Conservation (phyloP, 2,113 vertebrate species). For the Ranitomeya imitator region DNA sequence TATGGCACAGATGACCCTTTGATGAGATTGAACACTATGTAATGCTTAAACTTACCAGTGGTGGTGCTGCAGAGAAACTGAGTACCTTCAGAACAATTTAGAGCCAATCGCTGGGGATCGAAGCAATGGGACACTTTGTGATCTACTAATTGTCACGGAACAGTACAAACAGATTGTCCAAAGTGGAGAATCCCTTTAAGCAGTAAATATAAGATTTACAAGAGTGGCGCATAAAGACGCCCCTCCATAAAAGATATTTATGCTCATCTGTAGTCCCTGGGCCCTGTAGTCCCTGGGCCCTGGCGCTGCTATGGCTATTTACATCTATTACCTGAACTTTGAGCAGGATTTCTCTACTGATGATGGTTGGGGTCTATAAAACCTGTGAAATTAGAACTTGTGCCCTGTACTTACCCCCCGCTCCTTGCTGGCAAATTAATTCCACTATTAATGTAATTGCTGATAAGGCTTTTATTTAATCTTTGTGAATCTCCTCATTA, state of each 20-base stretch:
- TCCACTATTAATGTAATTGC: conserved; percentile 31
- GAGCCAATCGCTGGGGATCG: not conserved
- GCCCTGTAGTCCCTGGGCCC: too few relatives aligned
- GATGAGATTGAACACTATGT: not conserved
- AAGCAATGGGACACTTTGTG: not conserved
- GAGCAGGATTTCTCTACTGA: not conserved
- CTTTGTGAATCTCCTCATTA: conserved; percentile 18
- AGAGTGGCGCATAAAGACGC: too few relatives aligned
- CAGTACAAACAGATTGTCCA: too few relatives aligned
- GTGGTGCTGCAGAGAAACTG: not conserved
- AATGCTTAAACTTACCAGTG: not conserved
- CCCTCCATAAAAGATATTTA: too few relatives aligned
- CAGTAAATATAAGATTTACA: too few relatives aligned
- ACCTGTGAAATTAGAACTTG: not conserved
- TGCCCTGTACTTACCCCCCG: not conserved
- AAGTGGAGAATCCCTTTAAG: too few relatives aligned
- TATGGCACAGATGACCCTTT: not conserved
- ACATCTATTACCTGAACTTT: not conserved
- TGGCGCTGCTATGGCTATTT: not conserved
- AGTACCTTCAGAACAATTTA: not conserved
- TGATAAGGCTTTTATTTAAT: conserved; percentile 15
- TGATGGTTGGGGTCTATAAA: not conserved
- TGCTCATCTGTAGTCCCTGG: too few relatives aligned
- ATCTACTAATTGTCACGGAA: too few relatives aligned
- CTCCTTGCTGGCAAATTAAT: conserved; percentile 15